Evolutionary conservation across 2,888 invertebrate species (phyloP), one percentile per base, ranked within the genome.

Genomic region (Sialis lutaria): DNA sequence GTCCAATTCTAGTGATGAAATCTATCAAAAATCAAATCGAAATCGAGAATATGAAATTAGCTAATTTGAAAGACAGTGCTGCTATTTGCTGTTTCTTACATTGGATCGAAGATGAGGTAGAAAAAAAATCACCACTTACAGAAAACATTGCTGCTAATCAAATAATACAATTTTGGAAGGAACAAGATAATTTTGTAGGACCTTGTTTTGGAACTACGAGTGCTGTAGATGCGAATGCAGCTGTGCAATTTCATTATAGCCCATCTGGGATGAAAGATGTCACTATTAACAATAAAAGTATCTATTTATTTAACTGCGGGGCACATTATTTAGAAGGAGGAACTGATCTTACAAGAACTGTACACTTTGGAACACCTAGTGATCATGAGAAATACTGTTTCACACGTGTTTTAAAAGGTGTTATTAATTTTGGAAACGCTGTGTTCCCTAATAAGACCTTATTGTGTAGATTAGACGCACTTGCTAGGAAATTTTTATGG

Each of bases 131-230:
- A 0, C 57, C 55, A 0, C 69, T 86, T 45, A 86, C 87, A 0
- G 89, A 89, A 62, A 67, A 85, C 39, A 75, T 79, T 3, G 86
- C 79, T 0, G 78, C 85, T 0, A 67, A 73, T 6, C 76, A 79
- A 60, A 66, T 90, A 8, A 70, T 80, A 45, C 72, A 77, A 57
- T 83, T 87, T 53, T 72, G 88, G 56, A 80, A 84, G 45, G 72
- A 78, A 35, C 82, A 85, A 54, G 68, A 73, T 0, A 73, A 82
- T 56, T 92, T 80, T 61, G 73, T 85, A 56, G 89, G 90, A 0
- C 72, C 82, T 0, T 95, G 93, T 55, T 97, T 97, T 63, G 69
- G 74, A 41, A 95, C 96, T 0, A 97, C 97, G 51, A 85, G 92
- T n/a, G 84, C 89, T 0, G 81, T 82, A 1, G 97, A 96, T 0